Base-by-base conservation (phyloP, 1,140 invertebrate species). In the Bombus breviceps region DNA sequence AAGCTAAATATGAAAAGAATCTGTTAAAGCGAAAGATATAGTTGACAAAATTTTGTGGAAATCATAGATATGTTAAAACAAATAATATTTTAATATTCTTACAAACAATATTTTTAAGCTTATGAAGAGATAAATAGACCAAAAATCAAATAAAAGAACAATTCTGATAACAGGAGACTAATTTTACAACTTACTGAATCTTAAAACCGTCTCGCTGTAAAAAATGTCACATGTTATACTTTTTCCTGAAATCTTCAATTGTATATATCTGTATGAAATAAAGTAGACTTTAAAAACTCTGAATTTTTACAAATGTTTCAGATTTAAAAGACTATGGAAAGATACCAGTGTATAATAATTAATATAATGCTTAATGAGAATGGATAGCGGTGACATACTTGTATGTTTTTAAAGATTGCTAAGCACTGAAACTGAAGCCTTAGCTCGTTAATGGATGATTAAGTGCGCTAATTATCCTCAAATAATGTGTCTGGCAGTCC, bases 401-500 rank as follows among this genome's bases (percentile, higher is more conserved):
- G 57, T 28, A 69, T 34, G 62, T 72, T 72, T 89, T 74, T 66
- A 2, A 18, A 13, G 32, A 5, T 59, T n/a, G 37, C 59, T 34
- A 59, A 72, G 28, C 41, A 10, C 53, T 69, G 66, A 72, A 85
- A 86, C 76, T 66, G 75, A 88, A 83, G 78, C 69, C 79, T 85
- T 82, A 85, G 43, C 85, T 83, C 77, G 62, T 89, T 71, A 74
- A 47, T 81, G 86, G 90, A 89, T 89, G 88, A 91, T 89, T 78
- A 82, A 91, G 86, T 41, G 86, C 22, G 59, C 64, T 80, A 62
- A 80, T 85, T 84, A 74, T 62, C 57, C 69, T 66, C 57, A 72
- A 53, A 86, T 66, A 71, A 81, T 83, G 59, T 18, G 76, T 18
- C 6, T 64, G 62, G 25, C 83, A 25, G 79, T 86, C 79, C 77